Evolutionary conservation across 2,797 vertebrate genomes (phyloP), one percentile per base, ranked within the genome.

Genomic region (Sebastiscus tertius): DNA sequence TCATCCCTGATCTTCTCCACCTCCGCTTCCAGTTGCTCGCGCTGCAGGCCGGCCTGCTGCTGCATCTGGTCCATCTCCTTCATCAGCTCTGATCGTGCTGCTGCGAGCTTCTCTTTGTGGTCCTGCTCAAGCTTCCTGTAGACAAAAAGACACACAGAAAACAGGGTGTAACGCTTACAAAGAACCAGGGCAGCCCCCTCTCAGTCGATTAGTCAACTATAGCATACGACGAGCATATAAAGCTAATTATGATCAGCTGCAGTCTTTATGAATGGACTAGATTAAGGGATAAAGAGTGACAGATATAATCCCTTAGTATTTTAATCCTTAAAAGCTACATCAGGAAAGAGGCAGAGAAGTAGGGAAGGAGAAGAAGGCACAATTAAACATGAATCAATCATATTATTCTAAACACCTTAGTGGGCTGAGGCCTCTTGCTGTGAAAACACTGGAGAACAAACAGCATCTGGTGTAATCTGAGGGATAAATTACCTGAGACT

Each of bases 111-210:
- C n/a, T 99, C 98, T 88, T 95, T 97, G 93, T 99, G 96, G 10
- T 98, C 97, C 87, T 97, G 97, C 4, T 99, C 98, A 81, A 99
- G 94, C 87, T 97, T 99, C 94, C 99, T 99, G 77, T 8, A 74
- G 9, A 84, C 26, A 54, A 18, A 55, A 7, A 49, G 5, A 46
- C 20, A 66, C 49, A 79, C 24, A n/a, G 1, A 20, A 59, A 3
- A 60, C 6, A 31, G 12, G 62, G 20, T 4, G 6, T 8, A 67
- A 68, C 0, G 0, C 13, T 72, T n/a, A 39, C 6, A 46, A 52
- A 36, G 42, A 46, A 46, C 42, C 6, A 46, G 14, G 42, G 42
- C 42, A 18, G 42, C 16, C 42, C 42, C 14, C 42, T 46, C 42
- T 46, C 42, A 18, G 42, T 46, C 16, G 42, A 46, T 46, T 0